Base-by-base conservation (phyloP, 2,888 invertebrate genomes). In the Hydrotaea diabolus region DNA sequence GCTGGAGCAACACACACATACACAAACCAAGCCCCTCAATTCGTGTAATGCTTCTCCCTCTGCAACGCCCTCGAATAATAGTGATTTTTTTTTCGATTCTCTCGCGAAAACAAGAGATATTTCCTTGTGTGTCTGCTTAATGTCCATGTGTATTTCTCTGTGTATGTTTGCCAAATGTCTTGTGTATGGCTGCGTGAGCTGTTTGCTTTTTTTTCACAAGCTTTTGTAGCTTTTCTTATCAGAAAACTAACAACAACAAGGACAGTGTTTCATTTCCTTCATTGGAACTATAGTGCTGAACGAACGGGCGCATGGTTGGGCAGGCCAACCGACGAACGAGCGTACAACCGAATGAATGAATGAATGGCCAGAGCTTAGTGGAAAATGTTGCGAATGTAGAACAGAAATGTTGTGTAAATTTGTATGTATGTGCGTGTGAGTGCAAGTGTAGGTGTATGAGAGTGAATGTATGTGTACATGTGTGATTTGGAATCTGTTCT, bases 141-240 rank as follows among this genome's bases (percentile, higher is more conserved):
- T n/a, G n/a, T n/a, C n/a, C n/a, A n/a, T n/a, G n/a, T n/a, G n/a
- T n/a, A n/a, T n/a, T n/a, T n/a, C n/a, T n/a, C n/a, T n/a, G n/a
- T n/a, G n/a, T n/a, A n/a, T n/a, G n/a, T n/a, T n/a, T n/a, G n/a
- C n/a, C n/a, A 21, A 21, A 57, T 4, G 8, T 8, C 39, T 39
- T 1, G 39, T 39, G 13, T 74, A 11, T 53, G 36, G 9, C 31
- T 57, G 57, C 13, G 31, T 46, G 36, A 8, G 53, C 21, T 8
- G 55, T 53, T 36, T 39, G 8, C 7, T 39, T 39, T 39, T 39
- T 39, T 15, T 49, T 31, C 31, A 31, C 31, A 31, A 31, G 31
- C 31, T 31, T 46, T 78, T 77, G 59, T 75, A 77, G 74, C 69
- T 82, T 82, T 71, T 64, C 82, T 83, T 83, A 83, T 79, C 82